Evolutionary conservation across 1,140 invertebrate species (phyloP), one percentile per base, ranked within the genome.

Genomic region (Brachionus asplanchnoidis): DNA sequence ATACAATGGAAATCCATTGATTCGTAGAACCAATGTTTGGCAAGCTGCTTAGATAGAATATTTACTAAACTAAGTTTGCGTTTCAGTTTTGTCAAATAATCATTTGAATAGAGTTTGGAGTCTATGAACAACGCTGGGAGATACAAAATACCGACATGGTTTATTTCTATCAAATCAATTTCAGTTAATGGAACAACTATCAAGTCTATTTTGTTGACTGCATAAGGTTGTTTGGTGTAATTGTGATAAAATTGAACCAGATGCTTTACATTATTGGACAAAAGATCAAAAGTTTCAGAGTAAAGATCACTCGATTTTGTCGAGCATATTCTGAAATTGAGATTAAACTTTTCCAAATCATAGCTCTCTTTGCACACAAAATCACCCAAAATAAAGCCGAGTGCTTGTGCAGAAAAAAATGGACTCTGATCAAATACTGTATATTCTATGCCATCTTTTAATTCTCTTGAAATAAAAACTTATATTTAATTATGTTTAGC

Each of bases 21-120:
- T 11, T 82, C 79, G 20, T 82, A 42, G 42, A 65, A 82, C 79
- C 79, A 82, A 68, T 82, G 79, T 46, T 82, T 60, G 23, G 12
- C 79, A 26, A 82, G 60, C 44, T 82, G 79, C 26, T 82, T 82
- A 36, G 53, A 65, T 14, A 82, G 26, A 12, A 44, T 8, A 68
- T 68, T 68, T 11, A 65, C n/a, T 14, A 82, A 40, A 23, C 53
- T 82, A 6, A 82, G 50, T 44, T 68, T 60, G 14, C 20, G 23
- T 60, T 65, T 60, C 12, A 65, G 11, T n/a, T 68, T 60, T 28
- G 79, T 82, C 26, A 82, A 46, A 46, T 65, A 44, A 68, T 82
- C 79, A 23, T 82, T 65, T 65, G 79, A 44, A 40, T 50, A 77
- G 14, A 26, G n/a, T 50, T 77, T 36, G 1, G 9, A 28, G n/a